Conservation (phyloP, 2,797 vertebrate species). For the Bradypodion pumilum region DNA sequence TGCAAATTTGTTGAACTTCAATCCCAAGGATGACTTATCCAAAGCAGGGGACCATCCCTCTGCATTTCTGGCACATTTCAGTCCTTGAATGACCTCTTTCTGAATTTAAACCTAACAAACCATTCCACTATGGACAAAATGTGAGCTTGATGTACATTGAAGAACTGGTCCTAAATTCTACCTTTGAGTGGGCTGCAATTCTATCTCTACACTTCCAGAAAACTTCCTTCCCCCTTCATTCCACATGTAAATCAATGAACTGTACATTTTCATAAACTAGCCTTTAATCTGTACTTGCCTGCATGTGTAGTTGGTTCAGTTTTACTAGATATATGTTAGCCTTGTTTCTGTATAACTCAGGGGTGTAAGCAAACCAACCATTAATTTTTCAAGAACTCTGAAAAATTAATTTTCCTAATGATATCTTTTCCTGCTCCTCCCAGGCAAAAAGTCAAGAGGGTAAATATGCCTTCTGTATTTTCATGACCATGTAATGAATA, state of each 20-base stretch:
- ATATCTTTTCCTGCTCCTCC: conserved; percentile 37
- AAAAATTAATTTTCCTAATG: conserved; percentile 49
- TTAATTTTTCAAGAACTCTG: conserved; percentile 27
- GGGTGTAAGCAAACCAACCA: not conserved
- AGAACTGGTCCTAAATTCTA: not conserved
- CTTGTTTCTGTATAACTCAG: not conserved
- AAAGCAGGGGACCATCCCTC: no score
- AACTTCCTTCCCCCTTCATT: conserved; percentile 4
- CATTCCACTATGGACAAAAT: not conserved
- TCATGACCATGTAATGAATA: conserved; percentile 4
- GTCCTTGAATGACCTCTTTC: no score
- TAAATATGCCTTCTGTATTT: conserved; percentile 31
- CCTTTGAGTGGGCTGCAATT: not conserved
- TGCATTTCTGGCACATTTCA: no score
- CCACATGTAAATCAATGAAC: not conserved
- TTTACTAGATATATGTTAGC: not conserved
- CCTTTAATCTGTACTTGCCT: not conserved
- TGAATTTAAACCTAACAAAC: no score
- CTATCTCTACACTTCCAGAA: not conserved
- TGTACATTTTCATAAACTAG: not conserved
- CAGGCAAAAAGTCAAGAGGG: conserved; percentile 7
- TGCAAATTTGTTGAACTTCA: no score
- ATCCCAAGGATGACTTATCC: no score
- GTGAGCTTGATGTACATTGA: not conserved
- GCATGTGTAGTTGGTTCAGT: conserved; percentile 13